Base-by-base conservation (phyloP, 2,888 invertebrate genomes). In the Drosophila austrosaltans region DNA sequence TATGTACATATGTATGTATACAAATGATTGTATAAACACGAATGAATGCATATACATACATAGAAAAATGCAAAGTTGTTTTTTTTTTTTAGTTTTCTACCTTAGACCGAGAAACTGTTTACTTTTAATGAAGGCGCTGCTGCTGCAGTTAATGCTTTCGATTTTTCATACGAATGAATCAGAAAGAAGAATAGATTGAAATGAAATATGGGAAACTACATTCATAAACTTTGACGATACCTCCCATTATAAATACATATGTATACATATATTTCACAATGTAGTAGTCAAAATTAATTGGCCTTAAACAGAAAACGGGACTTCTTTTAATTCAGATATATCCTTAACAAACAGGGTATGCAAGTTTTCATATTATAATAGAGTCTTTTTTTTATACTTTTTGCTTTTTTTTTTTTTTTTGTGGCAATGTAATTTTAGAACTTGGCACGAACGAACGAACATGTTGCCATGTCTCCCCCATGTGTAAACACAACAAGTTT, bases 371-470 rank as follows among this genome's bases (percentile, higher is more conserved):
- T 16, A n/a, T 10, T 25, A 25, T 25, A 25, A 25, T 44, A 59
- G 22, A 16, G 42, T 60, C 36, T 42, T 70, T 42, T n/a, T 53
- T 58, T 63, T 66, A 28, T 59, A 12, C 12, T 40, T 30, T 6
- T 63, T 20, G 8, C 36, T 54, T 44, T 61, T n/a, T 66, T 74
- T n/a, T 66, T 74, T 44, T 68, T 61, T 63, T 59, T 66, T 53
- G 69, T 61, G 66, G 64, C 69, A 76, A 69, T 79, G 81, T 81
- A 81, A 83, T 87, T 83, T 89, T 89, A 83, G 83, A 87, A 87
- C 84, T 89, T 89, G 89, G 84, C 89, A 75, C 74, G 63, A 63
- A 64, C 74, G 63, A 62, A 64, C 57, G 69, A 72, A 66, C 72
- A 66, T 75, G 63, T 75, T 68, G 63, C 40, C 28, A 75, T 59